phyloP scores from a whole-genome alignment of 1,140 invertebrate species.

The Trichonephila clavata region DNA sequence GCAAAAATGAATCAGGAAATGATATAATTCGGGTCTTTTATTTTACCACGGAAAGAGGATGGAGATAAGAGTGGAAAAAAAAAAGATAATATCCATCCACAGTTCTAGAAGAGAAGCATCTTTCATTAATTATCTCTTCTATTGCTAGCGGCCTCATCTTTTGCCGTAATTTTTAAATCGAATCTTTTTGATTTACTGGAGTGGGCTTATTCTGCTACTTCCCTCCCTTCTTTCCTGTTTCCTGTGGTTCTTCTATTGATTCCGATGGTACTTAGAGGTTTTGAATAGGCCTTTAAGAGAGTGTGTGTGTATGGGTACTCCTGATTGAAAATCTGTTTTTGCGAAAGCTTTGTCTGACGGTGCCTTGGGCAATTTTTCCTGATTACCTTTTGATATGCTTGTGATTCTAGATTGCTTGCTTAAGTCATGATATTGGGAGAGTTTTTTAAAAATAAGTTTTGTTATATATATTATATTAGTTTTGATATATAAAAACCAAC shows the following conservation, averaged over 20 bases:
- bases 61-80: background rate
- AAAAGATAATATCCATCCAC: background rate
- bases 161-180: background rate
- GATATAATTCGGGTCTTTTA: background rate
- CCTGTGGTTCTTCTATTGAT: constrained; percentile 12
- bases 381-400: background rate
- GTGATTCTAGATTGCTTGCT: background rate
- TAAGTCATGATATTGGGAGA: background rate
- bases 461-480: background rate
- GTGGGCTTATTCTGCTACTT: background rate
- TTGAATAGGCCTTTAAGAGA: constrained; percentile 7
- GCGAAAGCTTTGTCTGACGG: background rate
- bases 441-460: background rate
- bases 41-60: background rate
- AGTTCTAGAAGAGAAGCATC: background rate
- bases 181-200: background rate
- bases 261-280: constrained; percentile 13
- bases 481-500: background rate
- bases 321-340: constrained; percentile 35
- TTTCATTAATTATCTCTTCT: background rate
- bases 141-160: background rate
- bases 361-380: background rate
- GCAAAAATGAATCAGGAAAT: background rate
- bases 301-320: background rate
- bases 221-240: background rate